Evolutionary conservation across 2,113 vertebrate species (phyloP).

Genomic region (Solea senegalensis): DNA sequence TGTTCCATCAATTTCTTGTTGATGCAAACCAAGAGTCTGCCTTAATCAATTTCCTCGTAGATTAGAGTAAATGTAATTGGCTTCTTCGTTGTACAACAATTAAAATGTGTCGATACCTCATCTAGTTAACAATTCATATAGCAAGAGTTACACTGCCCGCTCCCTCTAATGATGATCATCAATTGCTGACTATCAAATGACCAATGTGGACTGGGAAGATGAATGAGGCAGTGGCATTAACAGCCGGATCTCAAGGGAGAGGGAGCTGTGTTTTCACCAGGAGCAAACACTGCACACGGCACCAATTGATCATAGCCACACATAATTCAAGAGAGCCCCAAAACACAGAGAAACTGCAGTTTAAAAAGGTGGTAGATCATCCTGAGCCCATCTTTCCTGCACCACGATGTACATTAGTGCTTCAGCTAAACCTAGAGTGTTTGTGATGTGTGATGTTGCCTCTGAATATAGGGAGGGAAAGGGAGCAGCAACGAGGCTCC

Average conservation of each 20-base stretch:
- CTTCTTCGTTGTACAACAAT: constrained; percentile 65
- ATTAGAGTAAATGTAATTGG: constrained; percentile 67
- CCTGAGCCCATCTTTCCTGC: constrained; percentile 5
- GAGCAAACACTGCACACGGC: constrained; percentile 1
- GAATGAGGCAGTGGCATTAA: constrained; percentile 31
- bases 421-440: neutral
- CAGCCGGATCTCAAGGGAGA: constrained; percentile 13
- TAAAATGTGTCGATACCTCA: constrained; percentile 69
- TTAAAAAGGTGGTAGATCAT: constrained; percentile 22
- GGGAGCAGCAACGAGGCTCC: constrained; percentile 22
- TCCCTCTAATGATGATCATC: constrained; percentile 63
- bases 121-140: constrained; percentile 58
- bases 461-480: constrained; percentile 12
- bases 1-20: constrained; percentile 47
- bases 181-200: constrained; percentile 69
- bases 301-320: constrained; percentile 23
- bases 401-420: neutral
- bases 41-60: constrained; percentile 66
- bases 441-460: neutral
- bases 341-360: constrained; percentile 15
- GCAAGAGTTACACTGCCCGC: constrained; percentile 43
- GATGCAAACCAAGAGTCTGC: constrained; percentile 31
- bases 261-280: constrained; percentile 19
- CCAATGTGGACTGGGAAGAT: constrained; percentile 50
- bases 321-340: constrained; percentile 26